phyloP scores from a whole-genome alignment of 2,888 invertebrate species.

The Cybosia mesomella region DNA sequence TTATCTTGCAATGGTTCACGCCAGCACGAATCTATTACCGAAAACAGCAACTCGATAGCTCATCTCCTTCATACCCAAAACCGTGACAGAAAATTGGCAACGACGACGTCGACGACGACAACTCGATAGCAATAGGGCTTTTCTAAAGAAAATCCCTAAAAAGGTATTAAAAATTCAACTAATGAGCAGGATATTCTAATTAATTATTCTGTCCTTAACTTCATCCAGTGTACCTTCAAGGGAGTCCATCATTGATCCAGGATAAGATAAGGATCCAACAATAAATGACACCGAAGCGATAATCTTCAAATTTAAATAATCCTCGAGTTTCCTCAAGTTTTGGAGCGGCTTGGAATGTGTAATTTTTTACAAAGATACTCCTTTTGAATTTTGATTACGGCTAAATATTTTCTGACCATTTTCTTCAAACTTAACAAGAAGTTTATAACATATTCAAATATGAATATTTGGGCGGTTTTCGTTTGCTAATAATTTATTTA shows the following conservation, averaged over 20 bases:
- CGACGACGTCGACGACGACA: too few relatives aligned
- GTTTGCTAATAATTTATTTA: too few relatives aligned
- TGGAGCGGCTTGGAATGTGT: constrained; percentile 45
- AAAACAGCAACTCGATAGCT: too few relatives aligned
- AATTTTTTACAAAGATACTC: constrained; percentile 48
- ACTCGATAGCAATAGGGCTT: too few relatives aligned
- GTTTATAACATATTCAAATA: too few relatives aligned
- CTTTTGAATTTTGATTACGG: constrained; percentile 49
- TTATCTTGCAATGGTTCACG: too few relatives aligned
- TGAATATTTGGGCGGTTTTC: too few relatives aligned
- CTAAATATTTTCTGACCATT: not conserved
- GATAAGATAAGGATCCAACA: constrained; percentile 48
- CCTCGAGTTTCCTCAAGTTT: constrained; percentile 45
- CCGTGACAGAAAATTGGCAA: too few relatives aligned
- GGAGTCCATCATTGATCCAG: constrained; percentile 48
- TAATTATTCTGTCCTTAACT: constrained; percentile 25
- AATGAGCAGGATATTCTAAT: constrained; percentile 23
- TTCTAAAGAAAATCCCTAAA: too few relatives aligned
- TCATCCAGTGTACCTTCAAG: constrained; percentile 40
- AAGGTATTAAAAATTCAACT: too few relatives aligned
- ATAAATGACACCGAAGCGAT: constrained; percentile 50
- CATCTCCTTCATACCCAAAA: too few relatives aligned
- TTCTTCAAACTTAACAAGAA: not conserved
- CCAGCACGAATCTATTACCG: too few relatives aligned
- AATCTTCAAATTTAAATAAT: constrained; percentile 54